phyloP scores from a whole-genome alignment of 1,140 invertebrate species.

The Drosophila grimshawi region DNA sequence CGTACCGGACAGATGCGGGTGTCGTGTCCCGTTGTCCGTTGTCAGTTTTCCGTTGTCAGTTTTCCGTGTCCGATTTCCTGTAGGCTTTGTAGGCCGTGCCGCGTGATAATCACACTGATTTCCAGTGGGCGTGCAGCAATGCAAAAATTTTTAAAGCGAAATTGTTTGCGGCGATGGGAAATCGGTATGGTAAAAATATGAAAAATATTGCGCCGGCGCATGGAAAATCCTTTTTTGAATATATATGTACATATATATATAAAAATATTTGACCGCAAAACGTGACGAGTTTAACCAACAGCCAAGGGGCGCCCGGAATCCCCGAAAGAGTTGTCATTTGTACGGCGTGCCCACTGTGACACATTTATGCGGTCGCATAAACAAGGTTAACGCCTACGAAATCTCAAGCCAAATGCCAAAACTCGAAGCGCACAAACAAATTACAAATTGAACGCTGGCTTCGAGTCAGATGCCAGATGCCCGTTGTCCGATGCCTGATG shows the following conservation, averaged over 20 bases:
- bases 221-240: no score
- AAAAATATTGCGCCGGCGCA: no score
- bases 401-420: constrained; percentile 8
- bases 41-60: constrained; percentile 12
- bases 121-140: constrained; percentile 47
- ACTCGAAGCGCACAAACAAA: constrained; percentile 32
- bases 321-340: constrained; percentile 66
- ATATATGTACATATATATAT: no score
- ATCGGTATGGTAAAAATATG: constrained; percentile 55
- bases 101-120: constrained; percentile 61
- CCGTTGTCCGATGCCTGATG: constrained; percentile 3
- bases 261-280: constrained; percentile 73
- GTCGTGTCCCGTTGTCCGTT: constrained; percentile 31
- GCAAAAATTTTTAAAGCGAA: constrained; percentile 46
- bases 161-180: constrained; percentile 65
- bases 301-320: constrained; percentile 56
- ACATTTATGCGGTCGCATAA: constrained; percentile 73
- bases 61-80: constrained; percentile 25
- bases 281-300: constrained; percentile 70
- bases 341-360: constrained; percentile 57
- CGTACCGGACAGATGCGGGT: constrained; percentile 45
- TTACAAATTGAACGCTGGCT: constrained; percentile 67
- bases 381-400: constrained; percentile 74
- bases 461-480: constrained; percentile 54
- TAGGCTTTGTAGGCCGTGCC: constrained; percentile 52